Percentiles rank a stretch among this genome's conserved stretches.
phyloP scores from a whole-genome alignment of 2,797 vertebrate species.

The Catostomus latipinnis region DNA sequence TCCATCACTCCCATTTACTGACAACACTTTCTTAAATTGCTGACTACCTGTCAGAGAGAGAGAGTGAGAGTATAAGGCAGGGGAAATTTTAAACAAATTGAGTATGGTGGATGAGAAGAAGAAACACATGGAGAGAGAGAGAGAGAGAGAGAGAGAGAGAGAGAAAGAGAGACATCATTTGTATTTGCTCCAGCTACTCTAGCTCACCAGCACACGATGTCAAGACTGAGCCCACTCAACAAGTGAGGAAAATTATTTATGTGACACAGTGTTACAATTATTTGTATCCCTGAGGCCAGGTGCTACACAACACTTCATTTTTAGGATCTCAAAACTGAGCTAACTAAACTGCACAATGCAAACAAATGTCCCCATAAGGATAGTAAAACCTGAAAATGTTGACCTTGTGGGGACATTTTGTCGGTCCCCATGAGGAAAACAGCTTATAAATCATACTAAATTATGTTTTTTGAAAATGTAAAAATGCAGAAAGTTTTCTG shows the following conservation, averaged over 20 bases:
- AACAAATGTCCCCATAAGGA: background rate
- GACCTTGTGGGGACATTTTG: no score
- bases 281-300: conserved; percentile 40
- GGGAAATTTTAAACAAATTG: conserved; percentile 10
- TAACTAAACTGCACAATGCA: conserved; percentile 16
- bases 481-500: no score
- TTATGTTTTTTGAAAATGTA: no score
- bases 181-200: conserved; percentile 43
- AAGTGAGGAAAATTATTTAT: conserved; percentile 24
- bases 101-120: conserved; percentile 3
- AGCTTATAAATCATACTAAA: no score
- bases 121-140: conserved; percentile 1
- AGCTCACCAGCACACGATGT: conserved; percentile 24
- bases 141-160: conserved; percentile 17
- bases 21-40: conserved; percentile 43
- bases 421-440: no score
- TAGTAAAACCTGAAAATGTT: no score
- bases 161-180: conserved; percentile 28
- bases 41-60: background rate
- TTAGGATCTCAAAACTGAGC: conserved; percentile 13
- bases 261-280: conserved; percentile 45
- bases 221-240: conserved; percentile 21
- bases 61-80: background rate
- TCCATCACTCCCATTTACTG: background rate
- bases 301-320: conserved; percentile 4